A percentile compares a stretch with the other conserved stretches of the same genome.
phyloP scores from a whole-genome alignment of 2,113 vertebrate genomes.

The Donacobius atricapilla region DNA sequence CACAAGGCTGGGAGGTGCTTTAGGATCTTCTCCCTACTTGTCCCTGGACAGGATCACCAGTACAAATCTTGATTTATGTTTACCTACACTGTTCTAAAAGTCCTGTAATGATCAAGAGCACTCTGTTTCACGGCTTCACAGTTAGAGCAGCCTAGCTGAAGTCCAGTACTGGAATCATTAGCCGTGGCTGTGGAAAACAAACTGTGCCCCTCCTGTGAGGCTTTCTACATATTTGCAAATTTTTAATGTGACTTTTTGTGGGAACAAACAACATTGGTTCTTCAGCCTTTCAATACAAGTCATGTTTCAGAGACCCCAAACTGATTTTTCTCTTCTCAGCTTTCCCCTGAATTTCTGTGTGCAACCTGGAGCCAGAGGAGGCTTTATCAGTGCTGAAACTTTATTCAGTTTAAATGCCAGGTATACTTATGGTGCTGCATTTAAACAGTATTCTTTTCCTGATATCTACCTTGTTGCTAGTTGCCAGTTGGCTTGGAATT shows the following conservation, averaged over 20 bases:
- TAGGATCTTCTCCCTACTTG: background rate
- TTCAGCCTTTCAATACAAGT: background rate
- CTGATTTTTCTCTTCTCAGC: background rate
- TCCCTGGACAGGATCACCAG: background rate
- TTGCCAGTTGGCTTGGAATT: background rate
- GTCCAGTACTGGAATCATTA: background rate
- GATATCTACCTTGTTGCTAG: background rate
- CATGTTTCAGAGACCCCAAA: background rate
- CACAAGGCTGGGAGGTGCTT: background rate
- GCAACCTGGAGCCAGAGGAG: background rate
- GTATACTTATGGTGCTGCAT: background rate
- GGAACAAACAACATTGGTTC: background rate
- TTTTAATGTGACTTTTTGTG: background rate
- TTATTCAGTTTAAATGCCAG: background rate
- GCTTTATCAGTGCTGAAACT: background rate
- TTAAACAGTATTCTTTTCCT: background rate
- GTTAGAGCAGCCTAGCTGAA: background rate
- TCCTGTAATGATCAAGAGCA: background rate
- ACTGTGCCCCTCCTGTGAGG: background rate
- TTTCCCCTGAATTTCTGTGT: background rate
- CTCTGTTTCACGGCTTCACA: background rate
- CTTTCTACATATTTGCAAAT: background rate
- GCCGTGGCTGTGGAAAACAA: background rate
- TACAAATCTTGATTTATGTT: background rate
- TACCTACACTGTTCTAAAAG: background rate